phyloP scores from a whole-genome alignment of 92 coral and sea anemone species.

The Pocillopora meandrina region DNA sequence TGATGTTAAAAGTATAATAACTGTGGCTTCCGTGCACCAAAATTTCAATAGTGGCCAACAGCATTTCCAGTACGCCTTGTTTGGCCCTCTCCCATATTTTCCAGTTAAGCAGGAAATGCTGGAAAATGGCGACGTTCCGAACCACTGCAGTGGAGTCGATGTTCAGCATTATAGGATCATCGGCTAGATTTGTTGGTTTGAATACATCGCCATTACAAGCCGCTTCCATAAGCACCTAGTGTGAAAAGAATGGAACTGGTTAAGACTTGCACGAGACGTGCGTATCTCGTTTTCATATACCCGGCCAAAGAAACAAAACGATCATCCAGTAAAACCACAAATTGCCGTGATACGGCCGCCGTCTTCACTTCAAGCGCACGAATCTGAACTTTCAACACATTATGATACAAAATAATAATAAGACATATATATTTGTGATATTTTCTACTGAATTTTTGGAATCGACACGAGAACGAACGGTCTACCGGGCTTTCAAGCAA shows the following conservation, averaged over 20 bases:
- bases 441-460: no score
- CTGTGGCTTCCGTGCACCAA: constrained; percentile 88
- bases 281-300: no score
- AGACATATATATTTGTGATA: no score
- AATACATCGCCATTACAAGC: constrained; percentile 97
- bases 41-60: constrained; percentile 88
- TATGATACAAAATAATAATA: no score
- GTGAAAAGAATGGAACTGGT: neutral
- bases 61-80: constrained; percentile 89
- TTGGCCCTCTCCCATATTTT: constrained; percentile 89
- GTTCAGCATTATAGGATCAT: constrained; percentile 92
- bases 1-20: constrained; percentile 85
- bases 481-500: no score
- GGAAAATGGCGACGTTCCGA: constrained; percentile 86
- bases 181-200: constrained; percentile 81
- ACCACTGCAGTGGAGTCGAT: constrained; percentile 93
- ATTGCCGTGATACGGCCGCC: no score
- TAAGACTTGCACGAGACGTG: neutral
- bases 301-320: no score
- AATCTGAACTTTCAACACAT: no score
- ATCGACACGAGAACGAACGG: no score
- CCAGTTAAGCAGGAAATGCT: constrained; percentile 92
- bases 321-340: no score
- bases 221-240: constrained; percentile 86
- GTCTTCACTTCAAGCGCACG: no score